Evolutionary conservation across 2,797 vertebrate species (phyloP), one percentile per base, ranked within the genome.

Genomic region (Delichon dasypus): DNA sequence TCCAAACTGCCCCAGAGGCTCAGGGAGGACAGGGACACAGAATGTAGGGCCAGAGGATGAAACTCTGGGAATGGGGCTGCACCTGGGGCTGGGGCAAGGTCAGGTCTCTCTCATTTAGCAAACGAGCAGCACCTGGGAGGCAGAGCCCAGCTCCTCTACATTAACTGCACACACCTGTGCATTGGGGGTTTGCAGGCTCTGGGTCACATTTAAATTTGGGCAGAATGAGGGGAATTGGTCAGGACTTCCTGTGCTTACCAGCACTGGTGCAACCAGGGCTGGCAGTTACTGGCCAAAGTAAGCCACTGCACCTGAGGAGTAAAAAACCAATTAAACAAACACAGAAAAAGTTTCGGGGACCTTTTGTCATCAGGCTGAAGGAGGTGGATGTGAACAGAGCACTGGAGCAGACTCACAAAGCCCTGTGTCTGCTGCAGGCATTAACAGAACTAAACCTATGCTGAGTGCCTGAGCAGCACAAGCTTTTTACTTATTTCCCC

Each of bases 11-110:
- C 42, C 14, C 27, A 2, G 3, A 2, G 7, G 19, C 14, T n/a
- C 19, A 47, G 27, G 17, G 21, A 21, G 25, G 42, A 10, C 5
- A 0, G 8, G 27, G 7, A 32, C 7, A 16, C 13, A 8, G 11
- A 38, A 38, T 38, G 57, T 9, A 8, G 7, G 16, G 9, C 6
- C 17, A 48, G 6, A 26, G 47, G 32, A 3, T 25, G 32, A 55
- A 55, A 23, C 9, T n/a, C 30, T n/a, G 0, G 0, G 7, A 26
- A 18, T 18, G 42, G 34, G 36, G 7, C 29, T 36, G n/a, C 13
- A 5, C 32, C 40, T 53, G 26, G 48, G 57, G 5, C n/a, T 22
- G 14, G 54, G 26, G 8, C 34, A 27, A 27, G 57, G 36, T 40
- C 26, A 58, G 34, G 11, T 40, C 42, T 58, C 45, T 36, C n/a